phyloP scores from a whole-genome alignment of 2,797 vertebrate genomes.

The Sandelia bainsii region DNA sequence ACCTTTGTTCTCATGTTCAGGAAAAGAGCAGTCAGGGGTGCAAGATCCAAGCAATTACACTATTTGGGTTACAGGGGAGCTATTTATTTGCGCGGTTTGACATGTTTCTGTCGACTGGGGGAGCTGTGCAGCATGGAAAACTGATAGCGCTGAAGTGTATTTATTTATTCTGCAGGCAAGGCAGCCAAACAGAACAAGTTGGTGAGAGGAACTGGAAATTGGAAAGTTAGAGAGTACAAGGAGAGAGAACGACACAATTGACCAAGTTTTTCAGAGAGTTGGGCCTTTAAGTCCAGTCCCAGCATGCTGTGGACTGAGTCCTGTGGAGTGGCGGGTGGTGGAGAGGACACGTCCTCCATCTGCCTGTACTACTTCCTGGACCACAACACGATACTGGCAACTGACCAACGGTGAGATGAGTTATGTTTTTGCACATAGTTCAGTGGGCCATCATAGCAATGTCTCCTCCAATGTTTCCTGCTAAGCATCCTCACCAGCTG shows the following conservation, averaged over 20 bases:
- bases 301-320: constrained; percentile 43
- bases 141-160: constrained; percentile 70
- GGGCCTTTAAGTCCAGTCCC: constrained; percentile 28
- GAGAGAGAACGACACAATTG: constrained; percentile 20
- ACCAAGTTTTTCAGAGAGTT: constrained; percentile 41
- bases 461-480: background rate
- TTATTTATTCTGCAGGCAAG: constrained; percentile 75
- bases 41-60: constrained; percentile 78
- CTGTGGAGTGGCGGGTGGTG: constrained; percentile 50
- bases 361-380: constrained; percentile 37
- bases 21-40: constrained; percentile 60
- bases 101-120: constrained; percentile 72
- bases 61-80: constrained; percentile 80
- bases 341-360: constrained; percentile 71
- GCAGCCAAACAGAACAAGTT: constrained; percentile 64
- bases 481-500: background rate
- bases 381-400: constrained; percentile 51
- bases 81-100: constrained; percentile 80
- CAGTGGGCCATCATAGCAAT: constrained; percentile 16
- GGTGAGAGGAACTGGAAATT: constrained; percentile 40
- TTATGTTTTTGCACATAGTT: constrained; percentile 12
- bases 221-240: constrained; percentile 32
- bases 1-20: constrained; percentile 61
- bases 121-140: constrained; percentile 61
- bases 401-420: constrained; percentile 25